These are phyloP conservation scores for Herpailurus yagouaroundi DNA, from an alignment of 2,113 vertebrate genomes.

Conservation along the genomic window DNA sequence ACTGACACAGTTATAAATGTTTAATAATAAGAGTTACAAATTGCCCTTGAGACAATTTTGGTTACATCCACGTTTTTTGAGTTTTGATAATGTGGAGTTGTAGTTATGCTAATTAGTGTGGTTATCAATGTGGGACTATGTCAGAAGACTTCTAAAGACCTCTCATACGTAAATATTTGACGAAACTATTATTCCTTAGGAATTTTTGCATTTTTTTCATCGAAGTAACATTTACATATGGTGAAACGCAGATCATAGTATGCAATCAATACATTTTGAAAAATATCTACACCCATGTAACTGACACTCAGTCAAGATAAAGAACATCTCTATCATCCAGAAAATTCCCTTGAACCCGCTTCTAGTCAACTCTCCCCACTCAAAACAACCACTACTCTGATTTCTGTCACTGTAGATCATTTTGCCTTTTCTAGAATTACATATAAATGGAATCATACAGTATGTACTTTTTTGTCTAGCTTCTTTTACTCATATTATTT, in stretches of 20 bases:
- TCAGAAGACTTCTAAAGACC: neutral
- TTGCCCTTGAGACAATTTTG: neutral
- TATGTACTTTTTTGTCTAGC: neutral
- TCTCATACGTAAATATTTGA: neutral
- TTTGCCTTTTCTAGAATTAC: neutral
- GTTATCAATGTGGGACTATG: neutral
- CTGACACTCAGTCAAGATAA: neutral
- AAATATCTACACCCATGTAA: neutral
- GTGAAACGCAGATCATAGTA: neutral
- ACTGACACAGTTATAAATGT: neutral
- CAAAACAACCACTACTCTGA: neutral
- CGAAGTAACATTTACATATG: neutral
- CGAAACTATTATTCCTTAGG: neutral
- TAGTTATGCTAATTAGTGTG: too few relatives aligned
- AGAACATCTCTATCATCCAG: neutral
- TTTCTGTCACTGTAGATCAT: neutral
- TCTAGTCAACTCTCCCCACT: neutral
- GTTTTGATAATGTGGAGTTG: neutral
- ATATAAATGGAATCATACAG: too few relatives aligned
- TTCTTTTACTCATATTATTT: neutral
- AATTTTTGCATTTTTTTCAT: neutral
- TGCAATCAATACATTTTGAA: neutral
- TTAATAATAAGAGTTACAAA: neutral
- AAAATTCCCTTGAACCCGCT: neutral
- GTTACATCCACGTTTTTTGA: neutral